A percentile compares a stretch with the other conserved stretches of the same genome.
Conservation (phyloP, 2,797 vertebrate genomes). For the Botia almorhae region DNA sequence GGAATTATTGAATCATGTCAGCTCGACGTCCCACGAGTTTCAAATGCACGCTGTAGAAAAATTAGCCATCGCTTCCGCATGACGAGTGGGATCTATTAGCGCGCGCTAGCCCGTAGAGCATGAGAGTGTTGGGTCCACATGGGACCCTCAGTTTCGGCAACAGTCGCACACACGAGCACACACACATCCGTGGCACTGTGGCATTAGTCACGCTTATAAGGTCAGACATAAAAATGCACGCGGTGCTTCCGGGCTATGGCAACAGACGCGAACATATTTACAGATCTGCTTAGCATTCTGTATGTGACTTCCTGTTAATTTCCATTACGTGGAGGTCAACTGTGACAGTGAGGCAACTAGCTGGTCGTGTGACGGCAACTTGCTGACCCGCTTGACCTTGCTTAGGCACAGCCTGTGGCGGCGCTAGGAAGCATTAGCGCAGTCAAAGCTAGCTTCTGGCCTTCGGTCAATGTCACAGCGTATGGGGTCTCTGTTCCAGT, state of each 20-base stretch:
- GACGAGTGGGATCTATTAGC: conserved; percentile 82
- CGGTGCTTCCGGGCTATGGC: conserved; percentile 27
- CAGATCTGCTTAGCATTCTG: conserved; percentile 50
- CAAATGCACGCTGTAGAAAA: conserved; percentile 77
- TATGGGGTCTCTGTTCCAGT: conserved; percentile 28
- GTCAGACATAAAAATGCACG: conserved; percentile 47
- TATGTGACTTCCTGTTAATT: conserved; percentile 46
- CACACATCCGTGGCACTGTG: conserved; percentile 26
- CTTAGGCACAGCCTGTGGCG: conserved; percentile 65
- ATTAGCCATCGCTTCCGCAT: conserved; percentile 79
- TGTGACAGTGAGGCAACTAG: conserved; percentile 53
- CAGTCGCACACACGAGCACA: conserved; percentile 16
- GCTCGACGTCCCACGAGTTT: conserved; percentile 72
- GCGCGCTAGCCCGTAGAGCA: conserved; percentile 68
- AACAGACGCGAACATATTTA: conserved; percentile 34
- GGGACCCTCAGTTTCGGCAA: conserved; percentile 50
- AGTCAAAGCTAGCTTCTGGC: conserved; percentile 59
- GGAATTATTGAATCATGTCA: conserved; percentile 78
- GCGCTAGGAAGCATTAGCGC: conserved; percentile 60
- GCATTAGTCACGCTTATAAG: conserved; percentile 54
- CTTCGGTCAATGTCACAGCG: conserved; percentile 57
- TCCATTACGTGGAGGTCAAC: conserved; percentile 52
- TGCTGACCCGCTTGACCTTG: conserved; percentile 71
- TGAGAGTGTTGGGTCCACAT: conserved; percentile 46
- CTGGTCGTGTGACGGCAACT: conserved; percentile 51